Evolutionary conservation across 2,797 vertebrate species (phyloP), one percentile per base, ranked within the genome.

Genomic region (Leptoclinus maculatus): DNA sequence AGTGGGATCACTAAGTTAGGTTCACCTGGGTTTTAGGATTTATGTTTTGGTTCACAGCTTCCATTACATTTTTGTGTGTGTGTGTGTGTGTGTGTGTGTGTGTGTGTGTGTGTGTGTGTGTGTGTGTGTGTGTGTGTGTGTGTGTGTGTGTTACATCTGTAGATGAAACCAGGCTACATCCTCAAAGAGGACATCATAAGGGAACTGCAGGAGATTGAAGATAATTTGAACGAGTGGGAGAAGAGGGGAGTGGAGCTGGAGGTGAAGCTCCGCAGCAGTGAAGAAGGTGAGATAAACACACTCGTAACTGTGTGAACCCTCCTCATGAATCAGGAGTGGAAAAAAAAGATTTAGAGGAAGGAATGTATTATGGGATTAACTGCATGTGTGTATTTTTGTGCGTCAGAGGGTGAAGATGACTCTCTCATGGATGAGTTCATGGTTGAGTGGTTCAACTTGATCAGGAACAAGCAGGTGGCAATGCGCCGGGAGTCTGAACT

Each of bases 361-460:
- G 14, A 34, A 21, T 9, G 72, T 79, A 53, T 64, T 25, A 7
- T 78, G 54, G 70, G 67, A 87, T 71, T 71, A 78, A 74, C 38
- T 66, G 36, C 83, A n/a, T 79, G 39, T 80, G 65, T 75, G 49
- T 54, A 25, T 53, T 23, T 23, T 2, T 53, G 51, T 53, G 51
- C 25, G n/a, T 75, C 89, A 99, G 98, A 97, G 4, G 96, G 94
- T 2, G 87, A 95, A 0, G 98, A 98, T 68, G 97, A 99, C 19
- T 79, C 89, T 6, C n/a, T 92, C 74, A 92, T 87, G 90, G 90
- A 96, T 34, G 92, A 91, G 43, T 93, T 99, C 79, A 98, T 99
- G 97, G 96, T 97, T 58, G 97, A 97, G 19, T 99, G 98, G 98
- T 99, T 99, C 95, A 96, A 79, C 89, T 94, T 99, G 72, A 98